Percentiles rank a stretch among this genome's conserved stretches.
Evolutionary conservation across 2,797 vertebrate species (phyloP).

Genomic region (Linurgus olivaceus): DNA sequence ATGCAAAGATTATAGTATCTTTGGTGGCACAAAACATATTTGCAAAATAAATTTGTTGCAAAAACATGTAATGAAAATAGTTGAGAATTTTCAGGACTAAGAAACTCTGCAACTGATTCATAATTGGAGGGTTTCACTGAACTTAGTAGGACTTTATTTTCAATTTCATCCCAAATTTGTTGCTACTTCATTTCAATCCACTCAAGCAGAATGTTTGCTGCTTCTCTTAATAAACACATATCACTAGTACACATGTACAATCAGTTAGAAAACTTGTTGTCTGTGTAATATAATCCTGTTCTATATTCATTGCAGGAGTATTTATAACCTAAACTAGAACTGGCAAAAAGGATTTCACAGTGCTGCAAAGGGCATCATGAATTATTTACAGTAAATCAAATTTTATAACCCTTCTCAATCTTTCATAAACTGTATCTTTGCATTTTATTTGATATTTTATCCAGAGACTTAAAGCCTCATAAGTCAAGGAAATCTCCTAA

Average conservation of each 20-base stretch:
- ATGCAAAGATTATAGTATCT: neutral
- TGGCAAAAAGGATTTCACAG: conserved; percentile 2
- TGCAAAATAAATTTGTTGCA: neutral
- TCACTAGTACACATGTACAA: neutral
- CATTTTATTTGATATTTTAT: conserved; percentile 58
- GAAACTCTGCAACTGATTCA: neutral
- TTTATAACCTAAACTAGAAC: conserved; percentile 36
- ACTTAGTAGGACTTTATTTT: neutral
- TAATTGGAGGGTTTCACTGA: neutral
- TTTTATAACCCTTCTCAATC: conserved; percentile 57
- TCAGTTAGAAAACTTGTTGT: neutral
- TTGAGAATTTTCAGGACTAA: neutral
- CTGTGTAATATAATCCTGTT: conserved; percentile 2
- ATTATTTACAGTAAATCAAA: conserved; percentile 67
- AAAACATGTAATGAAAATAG: neutral
- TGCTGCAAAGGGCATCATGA: conserved; percentile 19
- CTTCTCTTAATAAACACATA: neutral
- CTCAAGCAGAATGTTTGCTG: neutral
- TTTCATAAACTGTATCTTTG: conserved; percentile 54
- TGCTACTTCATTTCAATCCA: neutral
- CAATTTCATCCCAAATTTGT: neutral
- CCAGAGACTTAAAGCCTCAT: conserved; percentile 32
- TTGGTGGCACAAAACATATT: neutral
- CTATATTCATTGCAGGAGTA: neutral
- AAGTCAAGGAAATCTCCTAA: conserved; percentile 40